Evolutionary conservation across 2,888 invertebrate species (phyloP).

Genomic region (Limnephilus lunatus): DNA sequence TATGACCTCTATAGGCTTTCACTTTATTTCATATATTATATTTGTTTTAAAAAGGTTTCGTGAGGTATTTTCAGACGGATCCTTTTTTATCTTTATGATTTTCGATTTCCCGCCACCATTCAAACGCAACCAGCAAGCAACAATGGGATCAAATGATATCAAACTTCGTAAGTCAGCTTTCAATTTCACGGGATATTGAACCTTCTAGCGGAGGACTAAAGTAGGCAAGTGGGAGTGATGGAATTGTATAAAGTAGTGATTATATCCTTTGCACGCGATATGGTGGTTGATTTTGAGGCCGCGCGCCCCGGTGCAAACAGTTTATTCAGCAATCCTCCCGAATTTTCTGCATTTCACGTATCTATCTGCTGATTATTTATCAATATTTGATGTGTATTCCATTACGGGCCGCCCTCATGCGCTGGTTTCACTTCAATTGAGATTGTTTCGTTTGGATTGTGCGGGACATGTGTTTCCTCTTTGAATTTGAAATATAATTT

Average conservation of each 20-base stretch:
- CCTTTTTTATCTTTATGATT: not conserved
- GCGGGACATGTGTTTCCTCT: slow-evolving; percentile 5
- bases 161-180: slow-evolving; percentile 24
- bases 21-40: not conserved
- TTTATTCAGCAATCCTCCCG: slow-evolving; percentile 44
- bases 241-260: not conserved
- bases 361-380: slow-evolving; percentile 59
- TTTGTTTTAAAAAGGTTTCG: not conserved
- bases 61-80: not conserved
- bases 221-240: not conserved
- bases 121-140: slow-evolving; percentile 10
- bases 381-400: slow-evolving; percentile 59
- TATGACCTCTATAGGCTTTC: not conserved
- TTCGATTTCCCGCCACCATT: slow-evolving; percentile 18
- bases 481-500: not conserved
- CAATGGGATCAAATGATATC: slow-evolving; percentile 27
- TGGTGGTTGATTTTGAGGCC: not conserved
- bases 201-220: not conserved
- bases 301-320: slow-evolving; percentile 18
- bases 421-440: slow-evolving; percentile 25
- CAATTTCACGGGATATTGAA: slow-evolving; percentile 34
- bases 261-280: slow-evolving; percentile 20
- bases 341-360: slow-evolving; percentile 43
- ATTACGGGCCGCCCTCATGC: slow-evolving; percentile 42
- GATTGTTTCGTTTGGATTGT: slow-evolving; percentile 7